Percentiles rank a stretch among this genome's conserved stretches.
Evolutionary conservation across 2,113 vertebrate genomes (phyloP).

Genomic region (Grammomys surdaster): DNA sequence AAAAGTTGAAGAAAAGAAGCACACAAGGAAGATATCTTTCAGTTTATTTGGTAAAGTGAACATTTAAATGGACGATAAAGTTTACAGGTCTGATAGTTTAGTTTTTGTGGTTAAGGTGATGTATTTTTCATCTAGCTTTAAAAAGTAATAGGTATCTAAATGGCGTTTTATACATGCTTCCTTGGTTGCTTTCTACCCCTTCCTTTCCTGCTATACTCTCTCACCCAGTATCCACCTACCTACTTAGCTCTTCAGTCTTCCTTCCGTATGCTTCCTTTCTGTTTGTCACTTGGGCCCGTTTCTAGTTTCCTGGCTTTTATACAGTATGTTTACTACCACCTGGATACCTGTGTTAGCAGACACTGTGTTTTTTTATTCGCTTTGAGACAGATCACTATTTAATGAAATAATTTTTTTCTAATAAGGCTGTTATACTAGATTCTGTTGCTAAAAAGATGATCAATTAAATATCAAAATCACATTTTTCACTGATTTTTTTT

Average conservation of each 20-base stretch:
- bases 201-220: neutral
- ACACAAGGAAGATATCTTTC: neutral
- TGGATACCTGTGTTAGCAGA: neutral
- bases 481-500: slow-evolving; percentile 15
- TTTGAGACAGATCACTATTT: neutral
- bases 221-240: neutral
- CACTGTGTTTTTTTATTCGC: slow-evolving; percentile 49
- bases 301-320: neutral
- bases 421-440: slow-evolving; percentile 1
- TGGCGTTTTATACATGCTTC: neutral
- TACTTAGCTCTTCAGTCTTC: neutral
- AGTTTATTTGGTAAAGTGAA: slow-evolving; percentile 56
- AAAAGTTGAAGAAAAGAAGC: neutral
- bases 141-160: neutral
- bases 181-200: neutral
- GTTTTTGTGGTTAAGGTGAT: slow-evolving; percentile 42
- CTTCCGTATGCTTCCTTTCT: neutral
- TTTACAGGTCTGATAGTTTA: slow-evolving; percentile 43
- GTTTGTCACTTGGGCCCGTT: neutral
- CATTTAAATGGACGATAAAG: slow-evolving; percentile 7
- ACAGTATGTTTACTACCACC: neutral
- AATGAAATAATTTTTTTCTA: slow-evolving; percentile 39
- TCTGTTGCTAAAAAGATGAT: slow-evolving; percentile 13
- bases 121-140: neutral
- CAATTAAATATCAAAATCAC: slow-evolving; percentile 37